phyloP scores from a whole-genome alignment of 2,888 invertebrate genomes.

The Ectobius pallidus region DNA sequence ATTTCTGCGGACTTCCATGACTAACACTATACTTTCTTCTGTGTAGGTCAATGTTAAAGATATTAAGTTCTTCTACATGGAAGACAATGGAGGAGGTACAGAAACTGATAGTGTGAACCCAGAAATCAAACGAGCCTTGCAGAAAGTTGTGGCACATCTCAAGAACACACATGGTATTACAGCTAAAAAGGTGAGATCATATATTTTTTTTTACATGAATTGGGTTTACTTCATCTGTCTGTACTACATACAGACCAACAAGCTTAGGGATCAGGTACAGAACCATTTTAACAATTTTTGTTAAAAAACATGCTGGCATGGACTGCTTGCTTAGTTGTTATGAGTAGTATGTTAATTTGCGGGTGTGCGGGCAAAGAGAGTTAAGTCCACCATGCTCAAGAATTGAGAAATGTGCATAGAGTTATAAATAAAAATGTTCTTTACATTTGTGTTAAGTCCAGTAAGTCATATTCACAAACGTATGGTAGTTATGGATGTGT shows the following conservation, averaged over 20 bases:
- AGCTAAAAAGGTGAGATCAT: constrained; percentile 53
- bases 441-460: too few species aligned
- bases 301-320: neutral
- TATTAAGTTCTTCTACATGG: constrained; percentile 67
- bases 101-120: constrained; percentile 59
- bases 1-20: too few species aligned
- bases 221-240: neutral
- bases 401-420: too few species aligned
- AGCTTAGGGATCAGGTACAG: neutral
- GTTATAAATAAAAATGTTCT: too few species aligned
- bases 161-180: constrained; percentile 56
- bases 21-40: constrained; percentile 43
- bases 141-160: constrained; percentile 59
- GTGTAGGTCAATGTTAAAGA: constrained; percentile 54
- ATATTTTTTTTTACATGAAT: neutral
- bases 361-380: too few species aligned
- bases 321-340: neutral
- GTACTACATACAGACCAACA: neutral
- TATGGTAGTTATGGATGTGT: too few species aligned
- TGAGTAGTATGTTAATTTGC: neutral
- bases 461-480: too few species aligned
- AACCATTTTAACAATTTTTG: neutral
- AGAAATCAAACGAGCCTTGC: constrained; percentile 60
- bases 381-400: too few species aligned
- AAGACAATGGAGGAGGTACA: constrained; percentile 62